phyloP scores from a whole-genome alignment of 2,888 invertebrate species.

The Anthophora plumipes region DNA sequence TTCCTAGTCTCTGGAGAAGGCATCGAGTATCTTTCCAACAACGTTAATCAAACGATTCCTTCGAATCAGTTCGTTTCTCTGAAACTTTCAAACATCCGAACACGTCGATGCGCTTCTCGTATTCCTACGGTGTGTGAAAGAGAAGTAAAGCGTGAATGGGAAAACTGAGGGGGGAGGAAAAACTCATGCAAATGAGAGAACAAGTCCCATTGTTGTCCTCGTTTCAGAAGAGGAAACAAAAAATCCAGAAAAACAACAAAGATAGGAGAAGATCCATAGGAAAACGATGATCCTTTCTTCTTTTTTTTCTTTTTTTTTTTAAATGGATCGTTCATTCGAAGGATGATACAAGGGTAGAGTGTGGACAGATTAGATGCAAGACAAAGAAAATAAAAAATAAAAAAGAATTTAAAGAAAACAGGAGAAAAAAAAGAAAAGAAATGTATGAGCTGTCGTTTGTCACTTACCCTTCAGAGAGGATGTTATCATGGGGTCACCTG shows the following conservation, averaged over 20 bases:
- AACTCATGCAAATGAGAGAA: conserved; percentile 48
- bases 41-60: background rate
- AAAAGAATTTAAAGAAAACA: background rate
- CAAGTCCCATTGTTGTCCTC: conserved; percentile 47
- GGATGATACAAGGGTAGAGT: background rate
- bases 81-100: background rate
- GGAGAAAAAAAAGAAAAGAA: conserved; percentile 13
- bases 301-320: background rate
- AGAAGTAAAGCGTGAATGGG: conserved; percentile 55
- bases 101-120: background rate
- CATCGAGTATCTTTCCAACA: conserved; percentile 15
- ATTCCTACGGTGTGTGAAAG: conserved; percentile 35
- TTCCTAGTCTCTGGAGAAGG: conserved; percentile 10
- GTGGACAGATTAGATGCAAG: conserved; percentile 41
- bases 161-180: conserved; percentile 12
- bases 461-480: conserved; percentile 85
- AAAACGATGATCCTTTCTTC: conserved; percentile 39
- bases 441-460: conserved; percentile 71
- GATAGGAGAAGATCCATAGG: conserved; percentile 13
- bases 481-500: conserved; percentile 85
- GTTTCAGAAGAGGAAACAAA: background rate
- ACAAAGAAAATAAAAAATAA: conserved; percentile 18
- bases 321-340: conserved; percentile 35
- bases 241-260: background rate
- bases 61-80: background rate